Percentiles rank a stretch among this genome's conserved stretches.
phyloP scores from a whole-genome alignment of 2,113 vertebrate genomes.

The Siphamia tubifer region DNA sequence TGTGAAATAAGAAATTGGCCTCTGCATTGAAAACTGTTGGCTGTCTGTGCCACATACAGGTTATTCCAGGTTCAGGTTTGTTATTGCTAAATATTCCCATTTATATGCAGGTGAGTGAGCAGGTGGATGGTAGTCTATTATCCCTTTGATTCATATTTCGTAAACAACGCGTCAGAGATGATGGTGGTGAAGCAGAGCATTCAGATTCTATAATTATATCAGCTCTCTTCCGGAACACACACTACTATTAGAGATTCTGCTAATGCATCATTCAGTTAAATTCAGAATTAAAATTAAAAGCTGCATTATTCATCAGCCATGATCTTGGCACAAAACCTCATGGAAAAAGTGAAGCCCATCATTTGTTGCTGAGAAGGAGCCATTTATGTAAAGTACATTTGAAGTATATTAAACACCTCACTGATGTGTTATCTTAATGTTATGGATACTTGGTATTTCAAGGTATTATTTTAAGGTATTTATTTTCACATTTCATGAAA shows the following conservation, averaged over 20 bases:
- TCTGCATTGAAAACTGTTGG: slow-evolving; percentile 4
- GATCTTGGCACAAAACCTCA: slow-evolving; percentile 22
- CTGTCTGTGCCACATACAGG: background rate
- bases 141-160: slow-evolving; percentile 59
- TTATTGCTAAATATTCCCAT: slow-evolving; percentile 58
- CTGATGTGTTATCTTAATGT: too few relatives aligned
- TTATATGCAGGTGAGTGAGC: slow-evolving; percentile 68
- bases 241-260: slow-evolving; percentile 54
- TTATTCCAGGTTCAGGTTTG: slow-evolving; percentile 30
- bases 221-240: slow-evolving; percentile 57
- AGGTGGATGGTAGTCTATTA: slow-evolving; percentile 62
- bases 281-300: slow-evolving; percentile 51
- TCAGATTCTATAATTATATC: slow-evolving; percentile 68
- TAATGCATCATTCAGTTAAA: slow-evolving; percentile 62
- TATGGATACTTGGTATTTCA: too few relatives aligned
- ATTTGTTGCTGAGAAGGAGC: slow-evolving; percentile 4
- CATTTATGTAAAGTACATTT: slow-evolving; percentile 8
- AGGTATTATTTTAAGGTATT: too few relatives aligned
- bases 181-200: slow-evolving; percentile 57
- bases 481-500: too few relatives aligned
- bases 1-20: background rate
- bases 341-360: slow-evolving; percentile 10
- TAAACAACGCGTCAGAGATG: slow-evolving; percentile 73
- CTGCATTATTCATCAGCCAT: slow-evolving; percentile 63
- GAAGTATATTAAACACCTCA: too few relatives aligned